Evolutionary conservation across 2,113 vertebrate species (phyloP), one percentile per base, ranked within the genome.

Genomic region (Solea solea): DNA sequence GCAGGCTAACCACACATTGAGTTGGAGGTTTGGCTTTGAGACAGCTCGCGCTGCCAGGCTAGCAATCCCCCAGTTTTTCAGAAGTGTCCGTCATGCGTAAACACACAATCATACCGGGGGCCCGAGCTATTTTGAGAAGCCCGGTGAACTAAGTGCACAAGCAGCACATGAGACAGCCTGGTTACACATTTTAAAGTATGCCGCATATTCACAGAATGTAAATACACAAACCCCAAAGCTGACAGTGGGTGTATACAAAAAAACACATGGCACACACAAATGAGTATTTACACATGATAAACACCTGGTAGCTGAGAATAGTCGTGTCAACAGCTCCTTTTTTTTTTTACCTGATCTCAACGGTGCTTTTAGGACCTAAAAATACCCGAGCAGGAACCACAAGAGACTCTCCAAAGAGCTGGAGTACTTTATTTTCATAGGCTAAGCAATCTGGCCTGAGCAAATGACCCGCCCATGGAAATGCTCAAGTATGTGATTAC

Each of bases 1-100:
- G 60, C 80, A 74, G 81, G 83, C 76, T 83, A 87, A 93, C 90
- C 90, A 83, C 92, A 90, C 80, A 66, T 42, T 46, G 84, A 84
- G 72, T 70, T 72, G 56, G 71, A 69, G 86, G 87, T 82, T 88
- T 86, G 89, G 86, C 84, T 61, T 48, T 0, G 44, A 72, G 66
- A 84, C 78, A 76, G 56, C 46, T 66, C 8, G 1, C 39, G 69
- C 84, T 83, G 82, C 88, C 78, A 78, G 77, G 50, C 74, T 69
- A 46, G 62, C 63, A 64, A 14, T 13, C 46, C 48, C 54, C 53
- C 54, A 1, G 44, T 64, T 86, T 84, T 88, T 60, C 21, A 82
- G 73, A 90, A 86, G 83, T 84, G 80, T 90, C 80, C 45, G 60
- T 85, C 86, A 86, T 83, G 87, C 76, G 76, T 81, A 89, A 86